These are phyloP conservation scores for Polymixis lichenea DNA, from an alignment of 2,888 invertebrate genomes.

Conservation along the genomic window DNA sequence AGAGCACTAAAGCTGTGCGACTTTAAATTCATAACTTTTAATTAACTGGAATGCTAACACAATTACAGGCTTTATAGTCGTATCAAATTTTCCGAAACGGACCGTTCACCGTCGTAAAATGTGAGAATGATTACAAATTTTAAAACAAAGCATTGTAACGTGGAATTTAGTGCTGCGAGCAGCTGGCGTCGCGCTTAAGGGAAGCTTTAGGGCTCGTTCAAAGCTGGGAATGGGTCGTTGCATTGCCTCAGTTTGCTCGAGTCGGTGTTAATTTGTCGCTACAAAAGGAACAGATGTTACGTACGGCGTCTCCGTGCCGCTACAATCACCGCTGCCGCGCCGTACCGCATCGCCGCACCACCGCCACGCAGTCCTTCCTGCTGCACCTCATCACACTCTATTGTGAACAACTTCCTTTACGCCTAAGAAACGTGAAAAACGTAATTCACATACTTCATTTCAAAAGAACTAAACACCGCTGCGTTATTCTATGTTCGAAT, in stretches of 20 bases:
- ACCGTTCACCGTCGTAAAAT: slow-evolving; percentile 89
- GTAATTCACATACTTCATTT: slow-evolving; percentile 5
- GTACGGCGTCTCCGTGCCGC: slow-evolving; percentile 66
- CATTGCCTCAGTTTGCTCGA: slow-evolving; percentile 84
- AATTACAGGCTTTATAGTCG: slow-evolving; percentile 89
- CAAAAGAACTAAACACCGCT: not conserved
- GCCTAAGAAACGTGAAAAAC: not conserved
- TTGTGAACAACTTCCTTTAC: slow-evolving; percentile 6
- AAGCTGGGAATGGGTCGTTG: slow-evolving; percentile 83
- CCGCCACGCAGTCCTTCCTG: slow-evolving; percentile 68
- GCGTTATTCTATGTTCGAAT: not conserved
- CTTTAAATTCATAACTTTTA: slow-evolving; percentile 90
- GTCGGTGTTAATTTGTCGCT: slow-evolving; percentile 87
- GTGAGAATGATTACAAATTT: slow-evolving; percentile 90
- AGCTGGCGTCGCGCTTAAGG: slow-evolving; percentile 86
- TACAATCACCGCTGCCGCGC: slow-evolving; percentile 39
- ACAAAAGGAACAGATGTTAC: slow-evolving; percentile 87
- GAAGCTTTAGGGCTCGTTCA: slow-evolving; percentile 86
- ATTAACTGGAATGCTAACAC: slow-evolving; percentile 89
- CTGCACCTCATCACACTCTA: slow-evolving; percentile 49
- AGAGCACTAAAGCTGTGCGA: slow-evolving; percentile 83
- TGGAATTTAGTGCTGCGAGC: slow-evolving; percentile 87
- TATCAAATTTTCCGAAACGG: slow-evolving; percentile 90
- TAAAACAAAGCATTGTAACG: slow-evolving; percentile 89
- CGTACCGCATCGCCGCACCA: slow-evolving; percentile 8